Evolutionary conservation across 2,113 vertebrate species (phyloP), one percentile per base, ranked within the genome.

Genomic region (Saguinus imperator): DNA sequence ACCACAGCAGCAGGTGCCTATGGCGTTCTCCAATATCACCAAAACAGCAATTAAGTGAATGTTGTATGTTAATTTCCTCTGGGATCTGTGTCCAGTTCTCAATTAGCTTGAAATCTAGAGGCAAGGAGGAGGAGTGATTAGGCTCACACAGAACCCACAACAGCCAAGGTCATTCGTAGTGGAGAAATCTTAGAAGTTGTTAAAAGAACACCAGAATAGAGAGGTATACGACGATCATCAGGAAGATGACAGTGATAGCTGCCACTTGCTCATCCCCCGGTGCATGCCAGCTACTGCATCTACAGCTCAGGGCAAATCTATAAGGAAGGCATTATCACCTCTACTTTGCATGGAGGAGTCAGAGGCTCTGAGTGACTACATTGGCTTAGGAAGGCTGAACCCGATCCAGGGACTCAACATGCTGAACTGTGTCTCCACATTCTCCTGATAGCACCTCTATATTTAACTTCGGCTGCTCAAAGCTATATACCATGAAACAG

Each of bases 61-160:
- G 61, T 35, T 75, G 37, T 37, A 21, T 64, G 43, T 37, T 79
- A 40, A 79, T 92, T 83, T 87, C 88, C 76, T 75, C n/a, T 68
- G 88, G 80, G 55, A 75, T 83, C 50, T 55, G 52, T 2, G 12
- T 32, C 91, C 87, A 17, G 23, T 70, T 84, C 85, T 89, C 75
- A 85, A 50, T 89, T 94, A 75, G 85, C 1, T 8, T 73, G 80
- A 90, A 55, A 89, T 95, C 37, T 92, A 80, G 87, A 95, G n/a
- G 21, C 10, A 29, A 57, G 32, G 50, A 84, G 32, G 21, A 75
- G n/a, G 55, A 43, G 8, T 43, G n/a, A n/a, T 72, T 35, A 79
- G 48, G 52, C 35, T 82, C 68, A 72, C 57, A 32, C 27, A 21
- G 52, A 87, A 61, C 5, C 75, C 70, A 11, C 25, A 10, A 25